A percentile compares a stretch with the other conserved stretches of the same genome.
These are phyloP conservation scores for Gonioctena quinquepunctata DNA, from an alignment of 1,140 invertebrate genomes.

Conservation along the genomic window DNA sequence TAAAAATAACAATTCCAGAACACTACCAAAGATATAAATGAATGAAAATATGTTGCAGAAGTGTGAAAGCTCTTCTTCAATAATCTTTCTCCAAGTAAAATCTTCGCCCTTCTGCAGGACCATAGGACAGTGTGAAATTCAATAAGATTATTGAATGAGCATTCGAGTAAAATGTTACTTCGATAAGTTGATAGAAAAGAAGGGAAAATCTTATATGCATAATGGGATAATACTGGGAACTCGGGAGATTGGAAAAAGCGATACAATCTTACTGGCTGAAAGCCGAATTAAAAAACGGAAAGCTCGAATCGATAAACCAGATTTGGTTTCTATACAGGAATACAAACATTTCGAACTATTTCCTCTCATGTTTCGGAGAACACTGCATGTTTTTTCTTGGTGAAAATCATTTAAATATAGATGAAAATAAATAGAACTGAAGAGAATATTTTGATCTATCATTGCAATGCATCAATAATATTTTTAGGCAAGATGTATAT, in stretches of 20 bases:
- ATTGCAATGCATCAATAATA: too few species aligned
- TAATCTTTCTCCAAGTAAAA: background rate
- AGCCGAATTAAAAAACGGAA: slow-evolving; percentile 2
- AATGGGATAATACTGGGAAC: slow-evolving; percentile 7
- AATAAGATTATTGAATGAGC: slow-evolving; percentile 7
- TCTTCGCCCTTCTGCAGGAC: background rate
- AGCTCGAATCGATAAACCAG: background rate
- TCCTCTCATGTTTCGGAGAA: too few species aligned
- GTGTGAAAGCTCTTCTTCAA: background rate
- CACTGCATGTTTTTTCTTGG: too few species aligned
- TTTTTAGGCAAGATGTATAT: too few species aligned
- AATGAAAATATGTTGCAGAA: background rate
- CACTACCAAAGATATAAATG: background rate
- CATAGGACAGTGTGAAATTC: slow-evolving; percentile 4
- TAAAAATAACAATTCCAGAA: too few species aligned
- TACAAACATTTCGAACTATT: background rate
- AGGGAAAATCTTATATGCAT: slow-evolving; percentile 9
- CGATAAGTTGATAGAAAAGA: slow-evolving; percentile 14
- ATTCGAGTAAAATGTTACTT: slow-evolving; percentile 7
- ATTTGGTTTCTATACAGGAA: slow-evolving; percentile 6
- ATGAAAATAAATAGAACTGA: too few species aligned
- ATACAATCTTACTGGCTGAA: slow-evolving; percentile 5
- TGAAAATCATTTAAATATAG: too few species aligned
- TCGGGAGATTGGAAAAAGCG: slow-evolving; percentile 6
- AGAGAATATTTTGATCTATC: too few species aligned